Base-by-base conservation (phyloP, 2,888 invertebrate species). In the Kryphioiulus occultus region DNA sequence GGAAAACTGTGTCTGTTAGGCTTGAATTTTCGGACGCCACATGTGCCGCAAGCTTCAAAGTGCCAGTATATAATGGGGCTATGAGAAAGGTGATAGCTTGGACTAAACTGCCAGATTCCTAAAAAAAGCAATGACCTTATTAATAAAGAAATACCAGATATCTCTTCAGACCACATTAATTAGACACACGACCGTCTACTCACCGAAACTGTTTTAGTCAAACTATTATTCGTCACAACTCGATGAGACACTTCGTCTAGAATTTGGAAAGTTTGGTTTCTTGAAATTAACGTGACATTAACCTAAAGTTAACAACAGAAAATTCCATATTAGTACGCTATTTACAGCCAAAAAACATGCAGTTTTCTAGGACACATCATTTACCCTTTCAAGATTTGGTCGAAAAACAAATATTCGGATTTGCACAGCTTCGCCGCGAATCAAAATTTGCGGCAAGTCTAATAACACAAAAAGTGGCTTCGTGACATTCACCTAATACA, bases 331-430 rank as follows among this genome's bases (percentile, higher is more conserved):
- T 19, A 53, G 39, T 5, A 39, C 9, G 9, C 9, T 5, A 39
- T 39, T 39, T 39, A 39, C 39, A 39, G 39, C 3, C 39, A 39
- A 5, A 5, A 5, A 39, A 9, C 39, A 39, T 39, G 39, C 39
- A 39, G 5, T 5, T 39, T 39, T 39, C 9, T 39, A 3, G 3
- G 39, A 39, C 9, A 39, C 3, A 5, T 39, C 3, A 5, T 39
- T 83, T 32, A 83, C 84, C 84, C 12, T 83, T 32, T 35, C 88
- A 89, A 83, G 84, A 87, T 35, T 85, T 85, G 47, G n/a, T 87
- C 82, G 82, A 82, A 87, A 87, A 39, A 87, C 82, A 39, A 87
- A 30, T 2, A 87, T 42, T 82, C 87, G 68, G 26, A 87, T 82
- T 26, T 78, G 78, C 9, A 87, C 87, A 17, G 87, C 87, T 87